Percentiles rank a stretch among this genome's conserved stretches.
These are phyloP conservation scores for Muraenolepis orangiensis DNA, from an alignment of 2,797 vertebrate species.

Conservation along the genomic window DNA sequence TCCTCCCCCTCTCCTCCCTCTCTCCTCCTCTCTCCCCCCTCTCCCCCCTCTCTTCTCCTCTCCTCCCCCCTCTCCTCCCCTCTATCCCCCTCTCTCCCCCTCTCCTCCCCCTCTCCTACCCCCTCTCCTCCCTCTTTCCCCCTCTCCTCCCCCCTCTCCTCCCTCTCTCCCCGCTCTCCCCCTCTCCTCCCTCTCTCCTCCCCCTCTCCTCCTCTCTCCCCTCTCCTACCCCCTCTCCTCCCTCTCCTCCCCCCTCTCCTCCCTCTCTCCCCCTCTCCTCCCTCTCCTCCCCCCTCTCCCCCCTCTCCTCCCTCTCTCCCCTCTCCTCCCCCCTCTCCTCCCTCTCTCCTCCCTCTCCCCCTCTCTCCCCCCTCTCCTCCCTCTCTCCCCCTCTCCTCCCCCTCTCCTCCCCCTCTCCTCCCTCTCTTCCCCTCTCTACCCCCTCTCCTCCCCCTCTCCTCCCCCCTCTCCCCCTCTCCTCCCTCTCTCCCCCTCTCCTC, in stretches of 20 bases:
- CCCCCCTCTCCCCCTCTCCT: not conserved
- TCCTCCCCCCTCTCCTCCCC: too few species aligned
- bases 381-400: not conserved
- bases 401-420: too few species aligned
- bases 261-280: too few species aligned
- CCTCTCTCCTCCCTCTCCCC: not conserved
- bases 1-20: not conserved
- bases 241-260: not conserved
- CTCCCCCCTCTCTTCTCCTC: not conserved
- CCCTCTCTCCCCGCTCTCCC: not conserved
- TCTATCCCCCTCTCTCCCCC: too few species aligned
- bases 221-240: too few species aligned
- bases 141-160: not conserved
- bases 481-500: not conserved
- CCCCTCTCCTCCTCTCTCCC: slow-evolving; percentile 4
- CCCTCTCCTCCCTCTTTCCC: not conserved
- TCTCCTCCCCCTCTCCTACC: not conserved
- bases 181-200: too few species aligned
- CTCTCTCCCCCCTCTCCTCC: not conserved
- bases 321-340: not conserved
- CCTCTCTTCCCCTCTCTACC: too few species aligned
- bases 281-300: too few species aligned
- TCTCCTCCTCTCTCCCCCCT: not conserved
- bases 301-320: not conserved
- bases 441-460: not conserved